Base-by-base conservation (phyloP, 2,797 vertebrate species). In the Gymnoscopelus microlampas region DNA sequence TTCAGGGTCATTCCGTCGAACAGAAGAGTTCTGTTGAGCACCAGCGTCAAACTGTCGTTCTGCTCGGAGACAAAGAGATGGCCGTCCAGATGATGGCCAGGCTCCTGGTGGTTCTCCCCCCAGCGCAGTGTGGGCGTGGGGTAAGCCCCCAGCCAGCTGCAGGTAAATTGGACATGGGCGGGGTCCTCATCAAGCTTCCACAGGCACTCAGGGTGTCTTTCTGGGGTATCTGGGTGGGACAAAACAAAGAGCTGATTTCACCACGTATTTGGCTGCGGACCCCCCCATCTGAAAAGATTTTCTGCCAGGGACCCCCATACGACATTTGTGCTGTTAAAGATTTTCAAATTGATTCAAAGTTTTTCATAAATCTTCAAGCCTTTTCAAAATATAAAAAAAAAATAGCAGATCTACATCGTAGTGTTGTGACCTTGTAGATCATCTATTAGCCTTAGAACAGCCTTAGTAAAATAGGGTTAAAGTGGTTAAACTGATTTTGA, bases 61-160 rank as follows among this genome's bases (percentile, higher is more conserved):
- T 55, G 62, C 0, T 35, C 44, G 0, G 85, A 79, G 0, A 9
- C 54, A 44, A 86, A 90, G 15, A 90, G 53, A 2, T 0, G 35
- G 59, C 59, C 14, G 57, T 35, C 66, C 61, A 9, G 4, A 2
- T 0, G 3, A 6, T 35, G 63, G n/a, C 4, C 51, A 5, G 6
- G 29, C 3, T 48, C 54, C 0, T 1, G 60, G 23, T 9, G 15
- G 47, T 35, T 70, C 62, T 92, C 89, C 10, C 56, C 88, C 96
- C 95, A 97, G 74, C 82, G 81, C 55, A 98, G 90, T 2, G 53
- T 85, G 1, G 98, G 96, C 24, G 80, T 48, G 13, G 97, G 97
- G 73, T 96, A 94, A 0, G 93, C 94, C 3, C 94, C 94, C 0
- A 81, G 72, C 98, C 98, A 99, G 75, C 39, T 88, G 89, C 98